Evolutionary conservation across 2,797 vertebrate species (phyloP), one percentile per base, ranked within the genome.

Genomic region (Nannoperca australis): DNA sequence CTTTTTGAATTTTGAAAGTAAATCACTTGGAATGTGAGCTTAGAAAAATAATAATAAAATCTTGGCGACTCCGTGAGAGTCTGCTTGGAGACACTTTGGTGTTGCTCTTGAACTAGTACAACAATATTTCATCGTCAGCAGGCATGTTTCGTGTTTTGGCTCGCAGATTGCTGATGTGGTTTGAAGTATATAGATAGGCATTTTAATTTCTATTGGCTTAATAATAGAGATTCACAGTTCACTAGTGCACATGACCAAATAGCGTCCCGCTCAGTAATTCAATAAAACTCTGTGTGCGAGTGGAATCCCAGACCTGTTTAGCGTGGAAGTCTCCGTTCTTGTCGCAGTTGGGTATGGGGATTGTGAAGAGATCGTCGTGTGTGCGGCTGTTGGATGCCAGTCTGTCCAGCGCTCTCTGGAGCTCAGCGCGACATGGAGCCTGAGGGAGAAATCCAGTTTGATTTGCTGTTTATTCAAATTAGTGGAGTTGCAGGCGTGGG

Each of bases 261-360:
- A 55, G 32, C 32, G 34, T 14, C 66, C 51, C 54, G 59, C 30
- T 79, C 17, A 69, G 47, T 58, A 53, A 56, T 78, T 76, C 44
- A 49, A 34, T 73, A 34, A 70, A 68, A 55, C 70, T 67, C 51
- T 55, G 51, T 10, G 42, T 42, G 30, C 30, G 73, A 51, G 34
- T 49, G 32, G 81, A 77, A 56, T 71, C 47, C 79, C 92, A 76
- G 83, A 98, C 97, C 97, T 98, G 97, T 84, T 98, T 98, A 53
- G 96, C 92, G 58, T 98, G 97, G 93, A 97, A 98, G 85, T 97
- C 96, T 90, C 97, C 97, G 0, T 97, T 97, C 80, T 95, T 97
- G 94, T 98, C 97, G 65, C 97, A 98, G 96, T 98, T 98, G 82
- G 97, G 97, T 76, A 98, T 98, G 74, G 97, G 97, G 90, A 97